Conservation (phyloP, 2,797 vertebrate genomes). For the Manis crassicaudata region DNA sequence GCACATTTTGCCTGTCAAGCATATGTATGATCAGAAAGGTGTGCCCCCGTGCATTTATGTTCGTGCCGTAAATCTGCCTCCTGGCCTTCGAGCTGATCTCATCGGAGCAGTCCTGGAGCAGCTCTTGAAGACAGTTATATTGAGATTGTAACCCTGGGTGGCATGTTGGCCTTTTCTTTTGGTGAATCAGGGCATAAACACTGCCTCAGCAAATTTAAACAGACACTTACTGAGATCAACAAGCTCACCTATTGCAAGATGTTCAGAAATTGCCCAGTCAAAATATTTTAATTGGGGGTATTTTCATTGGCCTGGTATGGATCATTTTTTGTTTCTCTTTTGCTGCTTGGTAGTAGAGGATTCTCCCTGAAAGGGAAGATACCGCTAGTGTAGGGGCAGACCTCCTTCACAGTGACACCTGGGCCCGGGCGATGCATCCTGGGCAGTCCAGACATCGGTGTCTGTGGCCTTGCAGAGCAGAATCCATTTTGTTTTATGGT, state of each 20-base stretch:
- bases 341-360: not conserved
- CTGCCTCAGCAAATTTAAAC: conserved; percentile 85
- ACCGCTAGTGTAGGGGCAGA: not conserved
- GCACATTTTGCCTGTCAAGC: conserved; percentile 85
- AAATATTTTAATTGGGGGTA: conserved; percentile 73
- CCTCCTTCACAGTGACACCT: not conserved
- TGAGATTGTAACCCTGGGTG: conserved; percentile 83
- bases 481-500: not conserved
- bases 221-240: conserved; percentile 84
- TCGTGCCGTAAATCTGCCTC: conserved; percentile 85
- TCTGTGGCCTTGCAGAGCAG: not conserved
- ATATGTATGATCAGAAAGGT: conserved; percentile 85
- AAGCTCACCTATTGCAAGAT: conserved; percentile 79
- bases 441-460: accelerated
- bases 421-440: too few relatives aligned
- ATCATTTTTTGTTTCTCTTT: not conserved
- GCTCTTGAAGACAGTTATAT: conserved; percentile 84
- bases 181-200: conserved; percentile 81
- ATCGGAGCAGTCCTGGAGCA: conserved; percentile 84
- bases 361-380: not conserved
- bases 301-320: conserved; percentile 66
- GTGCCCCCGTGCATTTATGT: conserved; percentile 79
- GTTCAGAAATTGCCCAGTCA: conserved; percentile 78
- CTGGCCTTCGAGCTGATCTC: conserved; percentile 84
- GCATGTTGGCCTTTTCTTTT: conserved; percentile 82